phyloP scores from a whole-genome alignment of 2,797 vertebrate species.

The Periophthalmus magnuspinnatus region DNA sequence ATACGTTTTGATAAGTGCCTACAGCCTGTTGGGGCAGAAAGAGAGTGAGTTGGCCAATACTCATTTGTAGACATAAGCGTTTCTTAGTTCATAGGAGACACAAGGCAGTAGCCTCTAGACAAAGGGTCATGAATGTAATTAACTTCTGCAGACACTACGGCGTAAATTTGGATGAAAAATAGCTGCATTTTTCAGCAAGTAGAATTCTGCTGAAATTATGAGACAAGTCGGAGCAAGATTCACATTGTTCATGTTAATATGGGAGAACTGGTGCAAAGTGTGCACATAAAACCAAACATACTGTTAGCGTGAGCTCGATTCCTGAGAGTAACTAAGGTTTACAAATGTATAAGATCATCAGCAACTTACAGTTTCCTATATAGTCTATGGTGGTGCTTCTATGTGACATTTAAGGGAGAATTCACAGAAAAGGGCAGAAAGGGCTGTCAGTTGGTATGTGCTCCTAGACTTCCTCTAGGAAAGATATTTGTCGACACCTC shows the following conservation, averaged over 20 bases:
- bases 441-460: constrained; percentile 25
- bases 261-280: not conserved
- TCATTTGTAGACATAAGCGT: constrained; percentile 81
- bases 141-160: constrained; percentile 54
- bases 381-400: constrained; percentile 53
- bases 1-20: constrained; percentile 91
- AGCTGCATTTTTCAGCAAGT: constrained; percentile 12
- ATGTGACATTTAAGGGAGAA: constrained; percentile 21
- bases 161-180: constrained; percentile 32
- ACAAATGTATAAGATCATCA: constrained; percentile 40
- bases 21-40: constrained; percentile 82
- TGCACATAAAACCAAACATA: not conserved
- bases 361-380: constrained; percentile 43
- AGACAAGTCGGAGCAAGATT: constrained; percentile 42
- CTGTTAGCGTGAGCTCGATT: not conserved
- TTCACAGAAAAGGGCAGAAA: not conserved
- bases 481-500: constrained; percentile 74
- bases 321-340: constrained; percentile 6
- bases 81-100: constrained; percentile 82
- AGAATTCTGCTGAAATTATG: constrained; percentile 71
- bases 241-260: constrained; percentile 38
- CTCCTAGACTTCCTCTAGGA: constrained; percentile 37
- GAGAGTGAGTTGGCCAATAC: constrained; percentile 63
- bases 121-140: constrained; percentile 88
- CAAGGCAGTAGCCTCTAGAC: constrained; percentile 64